Evolutionary conservation across 2,113 vertebrate species (phyloP), one percentile per base, ranked within the genome.

Genomic region (Mandrillus leucophaeus): DNA sequence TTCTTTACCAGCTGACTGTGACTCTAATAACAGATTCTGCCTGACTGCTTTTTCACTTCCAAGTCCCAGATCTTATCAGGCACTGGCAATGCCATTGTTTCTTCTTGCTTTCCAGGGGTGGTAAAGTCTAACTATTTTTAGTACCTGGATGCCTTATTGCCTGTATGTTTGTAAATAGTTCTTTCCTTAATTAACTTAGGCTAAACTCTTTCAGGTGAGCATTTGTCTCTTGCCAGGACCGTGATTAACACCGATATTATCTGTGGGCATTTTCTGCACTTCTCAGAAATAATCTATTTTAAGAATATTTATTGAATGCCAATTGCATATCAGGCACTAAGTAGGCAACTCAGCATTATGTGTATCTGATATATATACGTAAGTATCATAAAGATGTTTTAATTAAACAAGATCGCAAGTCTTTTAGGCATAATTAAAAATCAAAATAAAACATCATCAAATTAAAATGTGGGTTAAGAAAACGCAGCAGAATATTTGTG

Each of bases 401-500:
- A 76, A n/a, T 61, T 93, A 95, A 86, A 79, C 43, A 61, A 64
- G 45, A 59, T 40, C 82, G 17, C 32, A 93, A 87, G 13, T 22
- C 6, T 89, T 32, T 89, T 84, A 64, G 64, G 23, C 23, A 94
- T 57, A 97, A 85, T 79, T 85, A 72, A 95, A 97, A 90, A 43
- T 93, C 40, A 72, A 93, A 76, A 75, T 78, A 88, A 93, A 88
- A 5, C 5, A 76, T 23, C n/a, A 52, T 2, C 13, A 76, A 89
- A 72, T 88, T 90, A 92, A 92, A 88, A 50, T 66, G 35, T 14
- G 10, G 13, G 20, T 66, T 85, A 73, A 95, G 48, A 73, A 72
- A 86, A 38, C 43, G 9, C 1, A 91, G 35, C 50, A 57, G 52
- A 55, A 40, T 0, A 40, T 55, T 59, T 50, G 2, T 55, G 30